Conservation (phyloP, 1,140 invertebrate species). For the Zaprionus ghesquierei region DNA sequence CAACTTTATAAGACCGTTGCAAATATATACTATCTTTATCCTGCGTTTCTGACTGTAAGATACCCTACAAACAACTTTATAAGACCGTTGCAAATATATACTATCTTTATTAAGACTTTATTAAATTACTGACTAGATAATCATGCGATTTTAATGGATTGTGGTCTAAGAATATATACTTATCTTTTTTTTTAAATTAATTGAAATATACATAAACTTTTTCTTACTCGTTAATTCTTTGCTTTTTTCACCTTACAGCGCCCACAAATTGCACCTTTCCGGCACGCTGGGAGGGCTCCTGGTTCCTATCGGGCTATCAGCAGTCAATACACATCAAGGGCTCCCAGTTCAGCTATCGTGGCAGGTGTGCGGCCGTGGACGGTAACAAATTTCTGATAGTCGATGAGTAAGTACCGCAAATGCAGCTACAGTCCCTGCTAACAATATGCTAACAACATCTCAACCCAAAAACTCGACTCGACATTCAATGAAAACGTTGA, state of each 20-base stretch:
- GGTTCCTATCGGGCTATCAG: conserved; percentile 93
- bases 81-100: too few relatives aligned
- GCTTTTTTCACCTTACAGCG: conserved; percentile 74
- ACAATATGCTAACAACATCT: conserved; percentile 68
- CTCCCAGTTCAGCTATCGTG: conserved; percentile 90
- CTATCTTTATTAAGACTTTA: too few relatives aligned
- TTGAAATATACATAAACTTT: conserved; percentile 1
- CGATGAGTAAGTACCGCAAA: conserved; percentile 88
- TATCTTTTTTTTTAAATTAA: background rate
- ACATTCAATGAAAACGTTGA: conserved; percentile 14
- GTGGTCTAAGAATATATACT: background rate
- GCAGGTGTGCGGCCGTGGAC: conserved; percentile 89
- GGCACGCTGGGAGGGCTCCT: conserved; percentile 90
- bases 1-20: too few relatives aligned
- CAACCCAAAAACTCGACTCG: conserved; percentile 39
- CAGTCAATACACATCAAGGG: conserved; percentile 91
- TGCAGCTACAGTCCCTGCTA: conserved; percentile 25
- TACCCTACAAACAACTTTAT: too few relatives aligned
- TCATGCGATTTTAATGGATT: too few relatives aligned
- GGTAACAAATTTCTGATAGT: conserved; percentile 93
- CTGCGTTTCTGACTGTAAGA: too few relatives aligned
- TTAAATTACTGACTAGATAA: too few relatives aligned
- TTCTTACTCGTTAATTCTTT: background rate
- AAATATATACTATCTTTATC: too few relatives aligned
- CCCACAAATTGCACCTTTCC: conserved; percentile 89